Base-by-base conservation (phyloP, 53 echinoderm and acorn worm species). In the Arbacia lixula region DNA sequence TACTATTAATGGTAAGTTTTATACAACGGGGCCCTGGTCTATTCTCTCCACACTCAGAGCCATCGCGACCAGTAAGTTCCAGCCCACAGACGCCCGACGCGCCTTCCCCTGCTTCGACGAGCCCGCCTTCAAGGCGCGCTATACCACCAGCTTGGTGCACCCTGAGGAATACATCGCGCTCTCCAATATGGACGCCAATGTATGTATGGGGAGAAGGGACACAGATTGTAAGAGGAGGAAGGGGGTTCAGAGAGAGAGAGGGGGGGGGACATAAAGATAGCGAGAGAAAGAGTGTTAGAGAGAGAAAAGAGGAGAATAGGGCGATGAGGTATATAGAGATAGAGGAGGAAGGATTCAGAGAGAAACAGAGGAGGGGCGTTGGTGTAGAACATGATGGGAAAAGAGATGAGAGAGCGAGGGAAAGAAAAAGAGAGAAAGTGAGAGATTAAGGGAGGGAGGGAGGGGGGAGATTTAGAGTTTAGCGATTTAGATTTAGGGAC, bases 21-120 rank as follows among this genome's bases (percentile, higher is more conserved):
- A n/a, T n/a, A n/a, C n/a, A n/a, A n/a, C n/a, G n/a, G n/a, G n/a
- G n/a, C n/a, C n/a, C n/a, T n/a, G n/a, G n/a, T n/a, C n/a, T n/a
- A n/a, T n/a, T n/a, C 17, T 19, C 12, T 50, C 6, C 6, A n/a
- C 36, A 9, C 21, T 8, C 55, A 97, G 97, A 73, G 82, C 66
- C 11, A 66, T 98, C 54, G 92, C 98, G 12, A 94, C 98, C 34
- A 94, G 98, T 53, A 98, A 98, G 77, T 98, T 98, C 66, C 86
- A 98, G 53, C 98, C 98, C 2, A 98, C 98, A 0, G 92, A 94
- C 21, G 93, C 98, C 20, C 87, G 98, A 2, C 77, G 92, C 32
- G 98, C 98, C 0, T 98, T 98, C 65, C 98, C 98, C 16, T 93
- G 93, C 58, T 94, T 98, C 53, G 98, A 98, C 49, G 98, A 98